Base-by-base conservation (phyloP, 2,888 invertebrate species). In the Noctua comes region DNA sequence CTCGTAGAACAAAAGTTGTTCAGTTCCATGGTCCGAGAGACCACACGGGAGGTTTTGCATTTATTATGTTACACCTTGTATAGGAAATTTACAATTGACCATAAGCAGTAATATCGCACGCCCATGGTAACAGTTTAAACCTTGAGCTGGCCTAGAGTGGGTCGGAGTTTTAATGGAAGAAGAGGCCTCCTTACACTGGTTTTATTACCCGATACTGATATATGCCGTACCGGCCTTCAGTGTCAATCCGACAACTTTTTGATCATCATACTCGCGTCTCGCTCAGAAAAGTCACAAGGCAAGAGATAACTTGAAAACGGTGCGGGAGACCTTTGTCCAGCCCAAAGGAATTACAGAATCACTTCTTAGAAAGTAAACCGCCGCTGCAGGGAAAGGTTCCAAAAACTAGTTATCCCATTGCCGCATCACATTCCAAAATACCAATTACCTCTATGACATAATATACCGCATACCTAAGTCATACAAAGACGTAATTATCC, bases 401-500 rank as follows among this genome's bases (percentile, higher is more conserved):
- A 46, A 7, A 36, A 62, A 69, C 24, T 21, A 46, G 36, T 36
- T 36, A 24, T 27, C 1, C 40, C 6, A n/a, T 7, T 10, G 21
- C 2, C 13, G 27, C 46, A 18, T 59, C 11, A 31, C 36, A 79
- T 51, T 79, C n/a, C 64, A 36, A 57, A 62, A 46, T 46, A n/a
- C 54, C 24, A 43, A 46, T 46, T 51, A 4, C 36, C 31, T 76
- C 24, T 62, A 79, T 80, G 68, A 51, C 48, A 48, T 72, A 72
- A 81, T n/a, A 6, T n/a, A 10, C 4, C 13, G 5, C 64, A 66
- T 54, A n/a, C 68, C 46, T 57, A 73, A 73, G 51, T 66, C 16
- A 78, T 64, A 76, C 68, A 76, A 82, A 76, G 73, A 65, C 6
- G 62, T 59, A 66, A 85, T 73, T 86, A 83, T 76, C 31, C 11